phyloP scores from a whole-genome alignment of 1,140 invertebrate genomes.

The Cataglyphis hispanica region DNA sequence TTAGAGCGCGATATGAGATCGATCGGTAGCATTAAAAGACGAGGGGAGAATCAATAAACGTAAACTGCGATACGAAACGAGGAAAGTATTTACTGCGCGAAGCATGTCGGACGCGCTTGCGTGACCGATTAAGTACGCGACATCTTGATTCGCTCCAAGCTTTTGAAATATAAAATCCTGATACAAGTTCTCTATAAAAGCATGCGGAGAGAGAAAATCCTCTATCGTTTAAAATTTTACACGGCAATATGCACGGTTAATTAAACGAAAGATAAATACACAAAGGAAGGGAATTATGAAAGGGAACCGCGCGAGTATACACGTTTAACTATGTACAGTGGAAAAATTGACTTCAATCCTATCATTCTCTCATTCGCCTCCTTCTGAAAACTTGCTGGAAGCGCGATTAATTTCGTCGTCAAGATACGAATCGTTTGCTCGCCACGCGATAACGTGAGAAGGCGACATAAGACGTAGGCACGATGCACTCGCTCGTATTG shows the following conservation, averaged over 20 bases:
- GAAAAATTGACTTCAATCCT: background rate
- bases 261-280: background rate
- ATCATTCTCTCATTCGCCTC: background rate
- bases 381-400: conserved; percentile 32
- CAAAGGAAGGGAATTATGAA: background rate
- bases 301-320: background rate
- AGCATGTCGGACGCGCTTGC: conserved; percentile 22
- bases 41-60: conserved; percentile 58
- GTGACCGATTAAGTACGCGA: conserved; percentile 11
- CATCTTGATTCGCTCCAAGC: conserved; percentile 4
- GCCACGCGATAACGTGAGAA: conserved; percentile 77
- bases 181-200: background rate
- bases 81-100: conserved; percentile 1
- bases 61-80: conserved; percentile 47
- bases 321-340: background rate
- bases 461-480: conserved; percentile 68
- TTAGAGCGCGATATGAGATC: conserved; percentile 18
- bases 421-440: conserved; percentile 57
- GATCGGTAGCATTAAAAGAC: conserved; percentile 41
- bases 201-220: background rate
- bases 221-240: background rate
- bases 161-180: background rate
- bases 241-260: background rate
- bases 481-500: conserved; percentile 57
- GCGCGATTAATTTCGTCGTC: conserved; percentile 35